Evolutionary conservation across 2,888 invertebrate genomes (phyloP).

Genomic region (Steinernema hermaphroditum): DNA sequence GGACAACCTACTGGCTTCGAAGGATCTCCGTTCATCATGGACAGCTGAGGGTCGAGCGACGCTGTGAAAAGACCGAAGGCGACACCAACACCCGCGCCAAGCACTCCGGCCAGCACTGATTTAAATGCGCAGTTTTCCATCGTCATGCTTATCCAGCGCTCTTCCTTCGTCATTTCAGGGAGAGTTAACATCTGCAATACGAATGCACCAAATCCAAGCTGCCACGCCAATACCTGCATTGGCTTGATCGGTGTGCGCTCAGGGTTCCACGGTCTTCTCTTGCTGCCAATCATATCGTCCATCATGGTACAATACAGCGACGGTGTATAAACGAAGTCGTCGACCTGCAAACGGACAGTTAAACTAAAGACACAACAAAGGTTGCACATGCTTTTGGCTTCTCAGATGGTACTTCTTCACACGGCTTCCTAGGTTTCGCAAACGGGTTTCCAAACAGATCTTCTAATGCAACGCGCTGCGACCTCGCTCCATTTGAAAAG

Average conservation of each 20-base stretch:
- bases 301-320: slow-evolving; percentile 58
- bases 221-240: slow-evolving; percentile 41
- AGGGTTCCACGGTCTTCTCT: slow-evolving; percentile 54
- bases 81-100: slow-evolving; percentile 90
- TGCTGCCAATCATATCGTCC: slow-evolving; percentile 62
- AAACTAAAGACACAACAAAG: no score
- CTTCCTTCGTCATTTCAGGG: slow-evolving; percentile 75
- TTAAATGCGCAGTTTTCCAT: slow-evolving; percentile 94
- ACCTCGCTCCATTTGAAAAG: background rate
- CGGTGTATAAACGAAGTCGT: slow-evolving; percentile 48
- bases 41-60: slow-evolving; percentile 86
- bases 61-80: slow-evolving; percentile 94
- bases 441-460: slow-evolving; percentile 38
- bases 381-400: no score
- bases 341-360: background rate
- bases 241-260: slow-evolving; percentile 44
- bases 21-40: slow-evolving; percentile 67
- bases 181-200: slow-evolving; percentile 56
- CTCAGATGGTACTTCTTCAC: no score
- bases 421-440: slow-evolving; percentile 28
- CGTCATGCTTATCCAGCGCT: slow-evolving; percentile 80
- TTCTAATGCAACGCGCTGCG: slow-evolving; percentile 2
- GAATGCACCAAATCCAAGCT: no score
- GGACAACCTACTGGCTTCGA: slow-evolving; percentile 53
- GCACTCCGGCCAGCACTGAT: slow-evolving; percentile 85